These are phyloP conservation scores for Euschistus heros DNA, from an alignment of 1,140 invertebrate species.

Conservation along the genomic window DNA sequence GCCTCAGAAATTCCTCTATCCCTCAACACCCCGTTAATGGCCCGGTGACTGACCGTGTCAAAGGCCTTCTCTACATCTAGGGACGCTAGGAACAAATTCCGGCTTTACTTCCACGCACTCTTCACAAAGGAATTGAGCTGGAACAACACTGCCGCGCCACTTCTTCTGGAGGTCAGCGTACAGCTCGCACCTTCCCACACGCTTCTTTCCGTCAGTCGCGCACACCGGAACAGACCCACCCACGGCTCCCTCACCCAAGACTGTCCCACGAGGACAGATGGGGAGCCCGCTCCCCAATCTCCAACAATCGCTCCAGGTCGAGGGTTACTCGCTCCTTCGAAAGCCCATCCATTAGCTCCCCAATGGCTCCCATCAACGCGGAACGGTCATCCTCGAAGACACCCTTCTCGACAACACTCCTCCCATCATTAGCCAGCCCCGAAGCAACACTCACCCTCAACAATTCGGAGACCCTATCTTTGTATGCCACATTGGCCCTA, in stretches of 20 bases:
- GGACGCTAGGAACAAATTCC: too few species aligned
- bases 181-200: not conserved
- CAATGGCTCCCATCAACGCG: not conserved
- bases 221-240: too few species aligned
- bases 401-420: not conserved
- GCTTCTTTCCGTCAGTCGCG: not conserved
- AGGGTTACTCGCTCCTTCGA: not conserved
- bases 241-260: not conserved
- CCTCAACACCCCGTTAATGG: too few species aligned
- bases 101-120: not conserved
- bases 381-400: not conserved
- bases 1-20: not conserved
- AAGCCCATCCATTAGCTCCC: not conserved
- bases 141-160: not conserved
- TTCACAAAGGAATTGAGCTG: not conserved
- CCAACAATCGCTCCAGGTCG: too few species aligned
- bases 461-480: not conserved
- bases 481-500: not conserved
- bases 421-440: not conserved
- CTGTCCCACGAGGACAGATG: not conserved
- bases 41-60: too few species aligned
- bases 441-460: not conserved
- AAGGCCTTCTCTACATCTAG: too few species aligned
- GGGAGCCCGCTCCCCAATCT: not conserved
- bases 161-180: not conserved